phyloP scores from a whole-genome alignment of 2,797 vertebrate species.

The Mareca strepera region DNA sequence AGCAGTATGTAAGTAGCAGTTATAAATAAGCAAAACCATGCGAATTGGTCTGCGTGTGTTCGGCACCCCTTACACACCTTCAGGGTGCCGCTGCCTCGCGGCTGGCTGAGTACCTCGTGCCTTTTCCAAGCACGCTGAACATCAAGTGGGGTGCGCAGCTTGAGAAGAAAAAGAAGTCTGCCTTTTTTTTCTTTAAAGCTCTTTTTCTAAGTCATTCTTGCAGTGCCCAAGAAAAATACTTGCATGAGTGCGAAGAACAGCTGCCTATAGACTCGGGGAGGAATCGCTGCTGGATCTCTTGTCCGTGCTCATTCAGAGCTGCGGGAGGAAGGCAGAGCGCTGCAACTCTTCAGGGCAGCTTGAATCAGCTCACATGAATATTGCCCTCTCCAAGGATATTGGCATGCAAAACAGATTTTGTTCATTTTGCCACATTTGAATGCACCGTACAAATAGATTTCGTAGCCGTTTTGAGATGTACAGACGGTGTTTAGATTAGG shows the following conservation, averaged over 20 bases:
- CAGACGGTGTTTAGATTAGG: background rate
- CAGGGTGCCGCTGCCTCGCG: conserved; percentile 3
- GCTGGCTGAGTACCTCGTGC: conserved; percentile 27
- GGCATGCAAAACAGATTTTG: conserved; percentile 66
- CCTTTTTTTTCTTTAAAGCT: too few species aligned
- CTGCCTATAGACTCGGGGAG: conserved; percentile 26
- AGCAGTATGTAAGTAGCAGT: conserved; percentile 52
- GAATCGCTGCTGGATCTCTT: conserved; percentile 41
- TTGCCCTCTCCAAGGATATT: conserved; percentile 66
- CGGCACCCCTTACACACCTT: conserved; percentile 48
- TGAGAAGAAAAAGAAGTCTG: conserved; percentile 9
- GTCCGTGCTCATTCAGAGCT: conserved; percentile 54
- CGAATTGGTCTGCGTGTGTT: conserved; percentile 29
- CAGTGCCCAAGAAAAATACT: conserved; percentile 49
- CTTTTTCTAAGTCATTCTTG: background rate
- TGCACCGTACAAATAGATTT: conserved; percentile 35
- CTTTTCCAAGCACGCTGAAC: conserved; percentile 37
- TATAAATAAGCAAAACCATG: conserved; percentile 51
- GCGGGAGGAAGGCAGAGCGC: conserved; percentile 51
- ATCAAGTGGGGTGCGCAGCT: conserved; percentile 55
- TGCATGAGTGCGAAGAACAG: conserved; percentile 42
- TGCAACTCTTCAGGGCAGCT: conserved; percentile 44
- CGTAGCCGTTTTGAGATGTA: conserved; percentile 17
- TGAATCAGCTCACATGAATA: conserved; percentile 61
- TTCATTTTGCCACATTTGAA: conserved; percentile 26